Evolutionary conservation across 2,888 invertebrate species (phyloP), one percentile per base, ranked within the genome.

Genomic region (Calameuta filiformis): DNA sequence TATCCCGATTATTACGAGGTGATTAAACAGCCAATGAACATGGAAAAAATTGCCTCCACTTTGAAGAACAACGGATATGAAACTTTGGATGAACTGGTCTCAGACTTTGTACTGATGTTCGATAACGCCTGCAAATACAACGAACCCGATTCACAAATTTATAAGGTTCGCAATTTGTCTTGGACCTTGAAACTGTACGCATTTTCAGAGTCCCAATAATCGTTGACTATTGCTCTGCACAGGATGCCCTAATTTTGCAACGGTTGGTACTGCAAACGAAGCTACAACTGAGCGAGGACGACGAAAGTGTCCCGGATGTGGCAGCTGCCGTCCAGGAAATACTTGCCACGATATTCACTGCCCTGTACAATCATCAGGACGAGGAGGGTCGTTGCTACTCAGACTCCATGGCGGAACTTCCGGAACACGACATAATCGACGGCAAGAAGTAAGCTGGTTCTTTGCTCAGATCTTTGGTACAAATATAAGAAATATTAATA

Each of bases 1-100:
- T 98, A 98, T 92, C 99, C 99, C 0, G 98, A 98, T 89, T 99
- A 99, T 92, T 99, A 98, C 89, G 98, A 99, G 90, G 96, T 99
- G 0, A 99, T 99, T 77, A 98, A 97, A 88, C 96, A 96, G 84
- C 99, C 99, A 0, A 97, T 99, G 88, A 99, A 99, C 90, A 95
- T 99, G 95, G 98, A 98, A 89, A 96, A 96, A 89, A 98, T 99
- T 79, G 96, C 97, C 0, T 96, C 96, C 78, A 97, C 97, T 87
- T 92, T 97, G 40, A 97, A 97, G 91, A 95, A 94, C 81, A 94
- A 93, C 79, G 92, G 92, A 0, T 99, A 98, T 89, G 95, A 95
- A 75, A 95, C 94, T 33, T 93, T 98, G 35, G 98, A 98, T 84
- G 98, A 98, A 82, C 92, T 99, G 76, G 96, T 97, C 0, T 94